Base-by-base conservation (phyloP, 1,140 invertebrate species). In the Ceratina australensis region DNA sequence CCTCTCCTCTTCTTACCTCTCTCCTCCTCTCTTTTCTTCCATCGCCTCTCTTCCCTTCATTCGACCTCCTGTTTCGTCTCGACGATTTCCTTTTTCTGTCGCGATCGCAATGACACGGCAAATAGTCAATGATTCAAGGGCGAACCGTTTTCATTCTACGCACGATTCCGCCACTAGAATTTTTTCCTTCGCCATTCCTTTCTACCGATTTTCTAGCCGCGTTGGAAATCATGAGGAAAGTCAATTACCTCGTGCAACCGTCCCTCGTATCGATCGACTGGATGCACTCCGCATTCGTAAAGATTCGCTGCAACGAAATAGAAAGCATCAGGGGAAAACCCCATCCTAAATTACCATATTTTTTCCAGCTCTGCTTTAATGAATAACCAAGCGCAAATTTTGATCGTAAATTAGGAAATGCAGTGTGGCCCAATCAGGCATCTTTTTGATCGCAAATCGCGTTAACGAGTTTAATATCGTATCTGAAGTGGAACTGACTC, bases 61-160 rank as follows among this genome's bases (percentile, higher is more conserved):
- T 26, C 24, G 18, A 57, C 50, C 78, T 28, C 52, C 59, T 57
- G 33, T 16, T 7, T n/a, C 28, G 20, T 10, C 18, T 59, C n/a
- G 33, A 2, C 20, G n/a, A 33, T 57, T 72, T 71, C 47, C 68
- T 52, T 28, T 72, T 16, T 66, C 76, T 76, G 77, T 72, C 78
- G 72, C 57, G 67, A 80, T 72, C 63, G 66, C 72, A 75, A 84
- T 72, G 77, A 84, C 82, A 79, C 61, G 54, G 72, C 72, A 59
- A n/a, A 72, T 68, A 47, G 80, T 10, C 65, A 50, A 74, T 47
- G 74, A 57, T 85, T 85, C 82, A 85, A 85, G 83, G 83, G 67
- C 79, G 72, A 49, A 47, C 54, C 47, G 47, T 64, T 52, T 63
- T 49, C 72, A 67, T 65, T 61, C 50, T 49, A 1, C 24, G 42